Evolutionary conservation across 2,888 invertebrate genomes (phyloP).

Genomic region (Crepidodera aurea): DNA sequence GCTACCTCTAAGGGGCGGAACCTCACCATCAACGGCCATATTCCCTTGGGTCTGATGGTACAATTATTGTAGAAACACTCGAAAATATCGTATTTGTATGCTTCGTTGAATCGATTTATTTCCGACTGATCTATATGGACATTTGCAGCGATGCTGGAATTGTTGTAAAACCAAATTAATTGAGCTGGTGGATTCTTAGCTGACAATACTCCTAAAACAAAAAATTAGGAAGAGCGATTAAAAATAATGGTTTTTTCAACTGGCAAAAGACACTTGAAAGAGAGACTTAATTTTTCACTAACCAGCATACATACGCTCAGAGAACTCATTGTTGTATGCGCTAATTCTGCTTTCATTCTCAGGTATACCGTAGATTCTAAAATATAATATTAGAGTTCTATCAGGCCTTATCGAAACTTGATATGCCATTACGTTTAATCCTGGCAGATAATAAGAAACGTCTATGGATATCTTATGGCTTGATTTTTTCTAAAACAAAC

Average conservation of each 20-base stretch:
- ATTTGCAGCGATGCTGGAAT: conserved; percentile 48
- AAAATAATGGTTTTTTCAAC: neutral
- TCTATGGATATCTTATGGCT: conserved; percentile 49
- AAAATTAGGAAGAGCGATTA: too few relatives aligned
- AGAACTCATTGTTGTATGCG: conserved; percentile 29
- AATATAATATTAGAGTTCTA: conserved; percentile 53
- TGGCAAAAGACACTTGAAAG: neutral
- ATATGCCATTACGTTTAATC: conserved; percentile 55
- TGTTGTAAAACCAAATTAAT: conserved; percentile 60
- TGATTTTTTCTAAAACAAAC: conserved; percentile 17
- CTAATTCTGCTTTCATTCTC: conserved; percentile 36
- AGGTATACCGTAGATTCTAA: conserved; percentile 48
- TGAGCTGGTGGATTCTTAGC: conserved; percentile 49
- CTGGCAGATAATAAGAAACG: conserved; percentile 52
- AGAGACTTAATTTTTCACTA: too few relatives aligned
- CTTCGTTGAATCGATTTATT: conserved; percentile 49
- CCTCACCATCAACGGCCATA: conserved; percentile 56
- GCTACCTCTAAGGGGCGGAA: conserved; percentile 59
- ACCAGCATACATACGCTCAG: conserved; percentile 48
- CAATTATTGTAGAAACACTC: conserved; percentile 56
- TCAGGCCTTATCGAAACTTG: conserved; percentile 54
- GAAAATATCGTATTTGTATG: conserved; percentile 54
- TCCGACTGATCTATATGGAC: conserved; percentile 50
- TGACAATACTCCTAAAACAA: conserved; percentile 2
- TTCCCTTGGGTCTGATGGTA: conserved; percentile 46